Evolutionary conservation across 2,113 vertebrate species (phyloP).

Genomic region (Ornithorhynchus anatinus): DNA sequence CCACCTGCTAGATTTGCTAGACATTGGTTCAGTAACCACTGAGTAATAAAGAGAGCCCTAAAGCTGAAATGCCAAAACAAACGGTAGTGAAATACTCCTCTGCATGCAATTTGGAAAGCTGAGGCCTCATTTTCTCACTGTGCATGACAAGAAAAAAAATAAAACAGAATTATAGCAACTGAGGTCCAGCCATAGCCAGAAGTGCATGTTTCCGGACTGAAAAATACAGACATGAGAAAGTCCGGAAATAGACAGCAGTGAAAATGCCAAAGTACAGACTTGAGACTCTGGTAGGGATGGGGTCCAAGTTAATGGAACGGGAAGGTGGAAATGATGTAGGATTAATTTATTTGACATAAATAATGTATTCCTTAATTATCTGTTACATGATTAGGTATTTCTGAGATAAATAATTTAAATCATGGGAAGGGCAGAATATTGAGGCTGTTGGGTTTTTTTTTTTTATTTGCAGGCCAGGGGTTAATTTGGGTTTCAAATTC

Average conservation of each 20-base stretch:
- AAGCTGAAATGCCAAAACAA: too few species aligned
- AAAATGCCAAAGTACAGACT: neutral
- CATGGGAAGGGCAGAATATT: slow-evolving; percentile 23
- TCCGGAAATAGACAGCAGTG: too few species aligned
- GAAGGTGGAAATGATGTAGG: neutral
- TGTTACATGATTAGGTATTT: slow-evolving; percentile 60
- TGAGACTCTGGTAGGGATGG: neutral
- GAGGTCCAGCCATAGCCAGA: too few species aligned
- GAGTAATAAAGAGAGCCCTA: too few species aligned
- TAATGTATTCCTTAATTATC: slow-evolving; percentile 66
- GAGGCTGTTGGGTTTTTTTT: neutral
- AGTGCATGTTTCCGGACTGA: too few species aligned
- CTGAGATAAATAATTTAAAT: slow-evolving; percentile 64
- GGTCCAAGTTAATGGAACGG: slow-evolving; percentile 1
- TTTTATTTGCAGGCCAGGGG: neutral
- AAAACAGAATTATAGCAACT: too few species aligned
- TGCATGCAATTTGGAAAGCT: neutral
- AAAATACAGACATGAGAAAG: too few species aligned
- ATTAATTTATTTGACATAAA: slow-evolving; percentile 62
- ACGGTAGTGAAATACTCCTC: neutral
- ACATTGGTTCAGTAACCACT: too few species aligned
- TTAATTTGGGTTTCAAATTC: slow-evolving; percentile 19
- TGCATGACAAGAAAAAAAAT: neutral
- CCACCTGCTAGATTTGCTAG: too few species aligned
- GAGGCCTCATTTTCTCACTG: neutral